These are phyloP conservation scores for Lutraria lutraria DNA, from an alignment of 2,888 invertebrate species.

Conservation along the genomic window DNA sequence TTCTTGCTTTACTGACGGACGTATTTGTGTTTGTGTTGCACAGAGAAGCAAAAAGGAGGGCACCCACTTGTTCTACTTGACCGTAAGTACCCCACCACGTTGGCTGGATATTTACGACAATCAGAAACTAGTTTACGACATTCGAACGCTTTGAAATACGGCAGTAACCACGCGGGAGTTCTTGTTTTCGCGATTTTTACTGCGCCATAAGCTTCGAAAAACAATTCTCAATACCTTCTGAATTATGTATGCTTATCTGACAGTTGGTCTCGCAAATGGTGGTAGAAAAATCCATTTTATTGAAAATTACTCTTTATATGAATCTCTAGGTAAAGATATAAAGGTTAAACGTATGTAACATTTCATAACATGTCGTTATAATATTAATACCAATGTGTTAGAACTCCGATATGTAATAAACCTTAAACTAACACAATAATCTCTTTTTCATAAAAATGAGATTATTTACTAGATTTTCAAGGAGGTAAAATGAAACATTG, in stretches of 20 bases:
- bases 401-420: neutral
- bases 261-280: constrained; percentile 17
- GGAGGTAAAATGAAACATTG: neutral
- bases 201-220: neutral
- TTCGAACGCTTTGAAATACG: constrained; percentile 33
- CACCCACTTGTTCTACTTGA: constrained; percentile 38
- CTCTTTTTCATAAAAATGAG: neutral
- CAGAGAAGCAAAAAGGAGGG: neutral
- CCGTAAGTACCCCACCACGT: constrained; percentile 21
- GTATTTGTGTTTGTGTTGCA: neutral
- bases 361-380: neutral
- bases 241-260: constrained; percentile 17
- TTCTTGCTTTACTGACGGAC: neutral
- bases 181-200: constrained; percentile 23
- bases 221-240: neutral
- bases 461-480: neutral
- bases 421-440: neutral
- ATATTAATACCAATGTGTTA: constrained; percentile 5
- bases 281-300: constrained; percentile 25
- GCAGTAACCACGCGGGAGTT: constrained; percentile 40
- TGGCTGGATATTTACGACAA: constrained; percentile 32
- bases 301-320: neutral
- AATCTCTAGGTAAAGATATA: neutral
- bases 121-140: constrained; percentile 48
- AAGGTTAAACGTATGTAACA: neutral